These are phyloP conservation scores for Staurois parvus DNA, from an alignment of 2,797 vertebrate genomes.

Conservation along the genomic window DNA sequence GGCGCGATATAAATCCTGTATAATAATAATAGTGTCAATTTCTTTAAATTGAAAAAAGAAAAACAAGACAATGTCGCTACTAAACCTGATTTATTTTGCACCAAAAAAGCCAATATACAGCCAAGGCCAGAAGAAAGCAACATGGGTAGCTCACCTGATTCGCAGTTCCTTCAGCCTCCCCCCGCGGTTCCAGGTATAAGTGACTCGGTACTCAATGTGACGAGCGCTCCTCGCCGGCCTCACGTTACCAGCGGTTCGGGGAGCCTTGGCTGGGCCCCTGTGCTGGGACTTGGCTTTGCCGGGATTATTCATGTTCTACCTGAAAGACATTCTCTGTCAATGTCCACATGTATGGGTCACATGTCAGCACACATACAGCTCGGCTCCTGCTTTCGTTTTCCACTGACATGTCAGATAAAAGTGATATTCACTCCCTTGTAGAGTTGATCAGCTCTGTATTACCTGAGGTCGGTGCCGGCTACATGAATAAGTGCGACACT, in stretches of 20 bases:
- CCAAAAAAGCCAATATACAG: no score
- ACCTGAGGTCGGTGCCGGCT: background rate
- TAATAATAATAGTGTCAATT: no score
- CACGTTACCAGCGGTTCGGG: background rate
- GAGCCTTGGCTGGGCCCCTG: constrained; percentile 24
- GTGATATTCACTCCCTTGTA: no score
- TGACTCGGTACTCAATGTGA: constrained; percentile 69
- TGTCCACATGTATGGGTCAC: background rate
- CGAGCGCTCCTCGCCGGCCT: constrained; percentile 41
- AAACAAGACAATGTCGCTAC: no score
- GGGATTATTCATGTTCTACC: constrained; percentile 46
- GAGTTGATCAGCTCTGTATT: no score
- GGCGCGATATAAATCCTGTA: no score
- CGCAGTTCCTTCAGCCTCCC: constrained; percentile 82
- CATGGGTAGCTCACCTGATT: constrained; percentile 75
- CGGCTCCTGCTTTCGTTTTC: background rate
- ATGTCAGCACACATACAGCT: background rate
- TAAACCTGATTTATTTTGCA: background rate
- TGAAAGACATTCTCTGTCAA: background rate
- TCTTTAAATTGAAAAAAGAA: no score
- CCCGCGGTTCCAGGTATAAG: constrained; percentile 75
- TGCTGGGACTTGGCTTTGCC: background rate
- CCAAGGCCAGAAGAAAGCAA: no score
- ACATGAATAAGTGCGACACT: background rate
- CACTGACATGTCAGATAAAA: no score